phyloP scores from a whole-genome alignment of 2,888 invertebrate species.

The Epicampocera succincta region DNA sequence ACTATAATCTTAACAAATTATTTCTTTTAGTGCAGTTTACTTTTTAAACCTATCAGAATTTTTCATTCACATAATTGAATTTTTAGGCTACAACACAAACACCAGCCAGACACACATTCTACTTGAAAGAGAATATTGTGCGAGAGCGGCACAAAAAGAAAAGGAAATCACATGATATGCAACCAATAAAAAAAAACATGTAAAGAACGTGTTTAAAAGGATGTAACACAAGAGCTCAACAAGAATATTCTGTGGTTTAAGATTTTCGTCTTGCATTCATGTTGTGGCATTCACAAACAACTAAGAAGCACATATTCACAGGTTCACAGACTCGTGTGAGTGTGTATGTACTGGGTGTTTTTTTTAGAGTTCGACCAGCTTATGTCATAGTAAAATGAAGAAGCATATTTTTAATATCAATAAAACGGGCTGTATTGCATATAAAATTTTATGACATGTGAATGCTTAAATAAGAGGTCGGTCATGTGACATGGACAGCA shows the following conservation, averaged over 20 bases:
- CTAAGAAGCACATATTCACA: slow-evolving; percentile 12
- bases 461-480: no score
- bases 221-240: slow-evolving; percentile 60
- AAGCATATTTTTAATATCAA: no score
- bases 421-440: no score
- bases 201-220: slow-evolving; percentile 64
- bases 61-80: slow-evolving; percentile 64
- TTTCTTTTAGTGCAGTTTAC: slow-evolving; percentile 47
- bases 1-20: background rate
- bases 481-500: no score
- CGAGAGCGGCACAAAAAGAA: slow-evolving; percentile 8
- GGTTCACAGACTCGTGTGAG: background rate
- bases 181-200: slow-evolving; percentile 59
- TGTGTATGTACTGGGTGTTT: no score
- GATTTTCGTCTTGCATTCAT: slow-evolving; percentile 58
- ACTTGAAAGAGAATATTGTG: slow-evolving; percentile 4
- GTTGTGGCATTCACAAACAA: slow-evolving; percentile 57
- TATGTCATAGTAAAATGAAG: no score
- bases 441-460: no score
- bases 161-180: slow-evolving; percentile 46
- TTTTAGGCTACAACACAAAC: slow-evolving; percentile 26
- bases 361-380: no score
- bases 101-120: background rate
- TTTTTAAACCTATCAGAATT: slow-evolving; percentile 60
- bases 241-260: slow-evolving; percentile 63